Evolutionary conservation across 92 coral and sea anemone genomes (phyloP).

Genomic region (Epizoanthus fatuus): DNA sequence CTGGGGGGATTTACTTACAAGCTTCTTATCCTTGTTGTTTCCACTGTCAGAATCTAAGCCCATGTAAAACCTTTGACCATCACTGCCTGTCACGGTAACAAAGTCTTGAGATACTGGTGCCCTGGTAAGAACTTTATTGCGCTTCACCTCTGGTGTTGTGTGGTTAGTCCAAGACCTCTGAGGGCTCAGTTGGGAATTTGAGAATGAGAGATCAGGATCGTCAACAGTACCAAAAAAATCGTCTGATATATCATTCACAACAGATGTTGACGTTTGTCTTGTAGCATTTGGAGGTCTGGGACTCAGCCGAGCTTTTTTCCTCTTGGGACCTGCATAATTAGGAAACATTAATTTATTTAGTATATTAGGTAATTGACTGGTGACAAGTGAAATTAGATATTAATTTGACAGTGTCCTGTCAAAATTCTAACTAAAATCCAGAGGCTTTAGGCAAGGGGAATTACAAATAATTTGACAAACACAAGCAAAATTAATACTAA

Average conservation of each 20-base stretch:
- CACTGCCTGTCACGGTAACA: conserved; percentile 81
- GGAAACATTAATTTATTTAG: not conserved
- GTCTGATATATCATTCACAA: not conserved
- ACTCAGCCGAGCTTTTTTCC: conserved; percentile 75
- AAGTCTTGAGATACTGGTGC: conserved; percentile 89
- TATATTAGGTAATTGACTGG: not conserved
- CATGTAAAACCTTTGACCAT: conserved; percentile 93
- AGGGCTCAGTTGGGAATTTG: not conserved
- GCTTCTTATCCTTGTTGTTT: conserved; percentile 33
- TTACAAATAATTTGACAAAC: too few relatives aligned
- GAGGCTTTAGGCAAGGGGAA: too few relatives aligned
- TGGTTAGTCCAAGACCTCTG: not conserved
- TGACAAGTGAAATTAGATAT: not conserved
- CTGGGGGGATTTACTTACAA: not conserved
- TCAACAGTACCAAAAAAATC: not conserved
- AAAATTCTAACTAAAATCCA: too few relatives aligned
- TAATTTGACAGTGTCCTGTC: too few relatives aligned
- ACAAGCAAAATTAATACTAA: too few relatives aligned
- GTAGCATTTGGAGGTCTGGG: not conserved
- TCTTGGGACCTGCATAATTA: conserved; percentile 60
- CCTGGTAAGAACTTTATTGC: conserved; percentile 69
- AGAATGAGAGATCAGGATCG: not conserved
- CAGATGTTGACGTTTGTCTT: not conserved
- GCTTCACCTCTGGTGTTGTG: conserved; percentile 26
- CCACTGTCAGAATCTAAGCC: conserved; percentile 64